Percentiles rank a stretch among this genome's conserved stretches.
These are phyloP conservation scores for Palythoa grandiflora DNA, from an alignment of 92 coral and sea anemone genomes.

Conservation along the genomic window DNA sequence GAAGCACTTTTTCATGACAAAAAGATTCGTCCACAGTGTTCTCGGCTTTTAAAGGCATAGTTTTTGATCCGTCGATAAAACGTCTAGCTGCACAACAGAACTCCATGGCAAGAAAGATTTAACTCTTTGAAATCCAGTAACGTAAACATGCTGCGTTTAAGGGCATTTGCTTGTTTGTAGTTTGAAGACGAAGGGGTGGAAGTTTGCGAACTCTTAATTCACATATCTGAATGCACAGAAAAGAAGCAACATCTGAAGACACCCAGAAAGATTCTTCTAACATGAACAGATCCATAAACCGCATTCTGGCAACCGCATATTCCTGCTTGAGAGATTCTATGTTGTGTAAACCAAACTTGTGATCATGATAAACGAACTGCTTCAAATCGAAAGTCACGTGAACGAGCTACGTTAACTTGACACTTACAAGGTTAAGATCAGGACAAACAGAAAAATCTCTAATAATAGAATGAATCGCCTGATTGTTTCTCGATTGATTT, in stretches of 20 bases:
- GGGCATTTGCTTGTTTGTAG: not conserved
- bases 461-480: not conserved
- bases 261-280: not conserved
- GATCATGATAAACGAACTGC: not conserved
- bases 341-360: not conserved
- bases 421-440: not conserved
- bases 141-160: not conserved
- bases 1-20: conserved; percentile 46
- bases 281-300: not conserved
- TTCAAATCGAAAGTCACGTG: not conserved
- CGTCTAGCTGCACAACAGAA: conserved; percentile 19
- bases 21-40: conserved; percentile 19
- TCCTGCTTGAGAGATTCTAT: not conserved
- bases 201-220: not conserved
- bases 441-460: not conserved
- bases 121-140: not conserved
- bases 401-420: not conserved
- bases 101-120: not conserved
- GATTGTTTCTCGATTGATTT: not conserved
- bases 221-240: not conserved
- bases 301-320: not conserved
- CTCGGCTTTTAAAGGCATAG: not conserved
- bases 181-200: not conserved
- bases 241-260: not conserved
- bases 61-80: not conserved